A percentile compares a stretch with the other conserved stretches of the same genome.
These are phyloP conservation scores for Bombus superbus DNA, from an alignment of 1,140 invertebrate species.

Conservation along the genomic window DNA sequence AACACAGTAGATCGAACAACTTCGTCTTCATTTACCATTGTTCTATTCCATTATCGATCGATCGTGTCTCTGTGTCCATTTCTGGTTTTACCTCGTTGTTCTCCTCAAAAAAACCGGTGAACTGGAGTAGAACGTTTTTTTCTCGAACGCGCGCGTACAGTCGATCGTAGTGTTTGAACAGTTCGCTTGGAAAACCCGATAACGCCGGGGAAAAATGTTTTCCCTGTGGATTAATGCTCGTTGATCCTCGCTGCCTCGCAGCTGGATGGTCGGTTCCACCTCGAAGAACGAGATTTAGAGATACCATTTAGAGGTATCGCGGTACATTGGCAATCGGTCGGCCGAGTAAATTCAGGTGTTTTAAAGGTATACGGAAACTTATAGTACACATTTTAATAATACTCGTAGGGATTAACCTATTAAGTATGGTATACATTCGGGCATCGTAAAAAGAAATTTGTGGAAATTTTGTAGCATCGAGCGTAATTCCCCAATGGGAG, in stretches of 20 bases:
- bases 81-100: background rate
- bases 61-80: background rate
- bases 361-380: background rate
- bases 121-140: background rate
- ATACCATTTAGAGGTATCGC: background rate
- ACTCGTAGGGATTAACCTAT: background rate
- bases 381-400: background rate
- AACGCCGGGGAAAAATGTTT: slow-evolving; percentile 41
- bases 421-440: background rate
- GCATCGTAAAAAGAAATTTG: background rate
- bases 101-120: background rate
- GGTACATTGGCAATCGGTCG: background rate
- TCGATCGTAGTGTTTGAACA: slow-evolving; percentile 21
- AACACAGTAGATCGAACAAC: background rate
- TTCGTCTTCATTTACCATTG: background rate
- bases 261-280: background rate
- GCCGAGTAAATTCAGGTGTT: too few species aligned
- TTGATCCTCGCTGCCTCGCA: background rate
- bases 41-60: background rate
- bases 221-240: slow-evolving; percentile 36
- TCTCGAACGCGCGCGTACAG: background rate
- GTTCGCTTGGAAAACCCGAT: slow-evolving; percentile 37
- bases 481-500: background rate
- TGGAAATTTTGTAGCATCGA: background rate
- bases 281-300: slow-evolving; percentile 33